Percentiles rank a stretch among this genome's conserved stretches.
Conservation (phyloP, 2,113 vertebrate species). For the Gadus chalcogrammus region DNA sequence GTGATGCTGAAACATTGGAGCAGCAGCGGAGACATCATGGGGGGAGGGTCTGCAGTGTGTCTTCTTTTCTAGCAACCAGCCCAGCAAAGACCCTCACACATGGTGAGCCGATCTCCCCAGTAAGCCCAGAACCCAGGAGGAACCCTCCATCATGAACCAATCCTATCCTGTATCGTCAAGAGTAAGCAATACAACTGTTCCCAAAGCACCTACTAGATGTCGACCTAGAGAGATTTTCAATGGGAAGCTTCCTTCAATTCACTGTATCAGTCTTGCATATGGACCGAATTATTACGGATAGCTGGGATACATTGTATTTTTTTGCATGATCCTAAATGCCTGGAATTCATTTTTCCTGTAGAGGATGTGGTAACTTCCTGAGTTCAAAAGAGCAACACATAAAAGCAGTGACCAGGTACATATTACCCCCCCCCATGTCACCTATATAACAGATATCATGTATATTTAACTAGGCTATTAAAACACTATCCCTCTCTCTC, state of each 20-base stretch:
- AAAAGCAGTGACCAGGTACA: background rate
- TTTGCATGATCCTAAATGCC: slow-evolving; percentile 26
- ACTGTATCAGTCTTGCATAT: background rate
- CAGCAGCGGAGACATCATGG: slow-evolving; percentile 46
- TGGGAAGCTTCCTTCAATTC: too few relatives aligned
- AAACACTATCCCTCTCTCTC: too few relatives aligned
- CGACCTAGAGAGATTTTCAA: background rate
- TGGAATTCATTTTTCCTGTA: slow-evolving; percentile 37
- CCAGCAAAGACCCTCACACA: background rate
- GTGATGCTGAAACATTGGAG: slow-evolving; percentile 35
- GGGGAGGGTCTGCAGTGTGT: slow-evolving; percentile 24
- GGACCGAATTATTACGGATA: slow-evolving; percentile 5
- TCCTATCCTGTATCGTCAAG: background rate
- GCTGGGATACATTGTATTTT: slow-evolving; percentile 12
- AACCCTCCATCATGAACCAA: background rate
- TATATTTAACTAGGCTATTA: too few relatives aligned
- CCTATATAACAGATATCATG: background rate
- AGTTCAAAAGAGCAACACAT: too few relatives aligned
- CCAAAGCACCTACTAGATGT: background rate
- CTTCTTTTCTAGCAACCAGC: slow-evolving; percentile 22
- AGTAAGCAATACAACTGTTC: background rate
- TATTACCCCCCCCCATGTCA: background rate
- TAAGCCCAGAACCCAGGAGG: slow-evolving; percentile 5
- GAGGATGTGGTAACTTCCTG: background rate
- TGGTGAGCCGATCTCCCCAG: slow-evolving; percentile 31